Evolutionary conservation across 2,888 invertebrate genomes (phyloP).

Genomic region (Ectobius pallidus): DNA sequence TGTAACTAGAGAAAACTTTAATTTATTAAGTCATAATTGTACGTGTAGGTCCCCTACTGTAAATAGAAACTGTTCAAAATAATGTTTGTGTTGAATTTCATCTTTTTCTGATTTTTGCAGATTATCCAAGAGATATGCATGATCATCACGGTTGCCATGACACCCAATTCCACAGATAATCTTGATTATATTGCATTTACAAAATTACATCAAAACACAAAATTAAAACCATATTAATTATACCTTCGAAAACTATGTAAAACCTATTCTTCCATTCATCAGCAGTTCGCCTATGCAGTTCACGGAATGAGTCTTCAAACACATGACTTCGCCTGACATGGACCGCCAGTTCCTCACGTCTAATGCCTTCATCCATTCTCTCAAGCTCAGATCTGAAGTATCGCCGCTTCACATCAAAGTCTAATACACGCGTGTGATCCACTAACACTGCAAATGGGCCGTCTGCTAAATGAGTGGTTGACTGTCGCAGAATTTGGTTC

Average conservation of each 20-base stretch:
- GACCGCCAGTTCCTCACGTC: constrained; percentile 83
- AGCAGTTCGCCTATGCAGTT: constrained; percentile 78
- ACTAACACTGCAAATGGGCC: constrained; percentile 88
- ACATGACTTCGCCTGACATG: constrained; percentile 83
- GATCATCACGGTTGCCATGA: too few relatives aligned
- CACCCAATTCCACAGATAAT: too few relatives aligned
- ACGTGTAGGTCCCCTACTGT: too few relatives aligned
- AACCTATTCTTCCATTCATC: constrained; percentile 93
- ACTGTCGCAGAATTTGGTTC: constrained; percentile 87
- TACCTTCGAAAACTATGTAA: constrained; percentile 90
- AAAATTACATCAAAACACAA: too few relatives aligned
- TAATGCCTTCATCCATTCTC: constrained; percentile 77
- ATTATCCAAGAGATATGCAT: too few relatives aligned
- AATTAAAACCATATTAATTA: too few relatives aligned
- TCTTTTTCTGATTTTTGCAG: too few relatives aligned
- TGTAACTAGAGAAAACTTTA: too few relatives aligned
- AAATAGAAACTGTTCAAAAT: too few relatives aligned
- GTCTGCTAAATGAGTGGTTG: constrained; percentile 76
- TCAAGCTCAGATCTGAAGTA: constrained; percentile 89
- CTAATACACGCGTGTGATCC: constrained; percentile 84
- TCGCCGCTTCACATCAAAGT: constrained; percentile 87
- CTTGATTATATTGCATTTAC: too few relatives aligned
- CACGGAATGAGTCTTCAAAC: constrained; percentile 88
- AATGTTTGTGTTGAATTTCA: too few relatives aligned
- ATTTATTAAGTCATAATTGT: too few relatives aligned